Percentiles rank a stretch among this genome's conserved stretches.
phyloP scores from a whole-genome alignment of 2,888 invertebrate genomes.

The Catocala nupta region DNA sequence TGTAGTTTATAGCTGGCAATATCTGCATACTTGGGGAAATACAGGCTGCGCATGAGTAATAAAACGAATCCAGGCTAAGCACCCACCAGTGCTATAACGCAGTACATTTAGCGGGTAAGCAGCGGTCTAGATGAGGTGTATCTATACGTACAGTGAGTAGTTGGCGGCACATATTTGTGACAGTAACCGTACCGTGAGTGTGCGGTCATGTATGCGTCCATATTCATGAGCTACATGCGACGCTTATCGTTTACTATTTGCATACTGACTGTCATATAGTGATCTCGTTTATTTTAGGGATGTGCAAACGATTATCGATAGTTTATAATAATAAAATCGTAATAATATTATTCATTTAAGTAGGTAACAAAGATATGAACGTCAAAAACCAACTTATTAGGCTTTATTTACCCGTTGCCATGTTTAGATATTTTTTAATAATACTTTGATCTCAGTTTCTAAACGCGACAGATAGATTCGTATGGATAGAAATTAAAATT shows the following conservation, averaged over 20 bases:
- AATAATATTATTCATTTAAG: not conserved
- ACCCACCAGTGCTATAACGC: too few species aligned
- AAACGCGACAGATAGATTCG: too few species aligned
- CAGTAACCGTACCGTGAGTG: constrained; percentile 15
- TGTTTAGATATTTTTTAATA: too few species aligned
- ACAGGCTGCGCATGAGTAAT: too few species aligned
- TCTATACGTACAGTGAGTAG: not conserved
- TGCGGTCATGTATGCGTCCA: constrained; percentile 38
- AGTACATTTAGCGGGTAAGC: too few species aligned
- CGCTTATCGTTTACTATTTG: constrained; percentile 47
- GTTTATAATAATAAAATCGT: not conserved
- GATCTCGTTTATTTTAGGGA: constrained; percentile 48
- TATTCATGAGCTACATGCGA: constrained; percentile 38
- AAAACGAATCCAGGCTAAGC: too few species aligned
- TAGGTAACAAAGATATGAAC: not conserved
- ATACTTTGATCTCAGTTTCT: too few species aligned
- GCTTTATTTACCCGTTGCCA: too few species aligned
- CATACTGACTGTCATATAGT: constrained; percentile 46
- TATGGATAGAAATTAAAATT: too few species aligned
- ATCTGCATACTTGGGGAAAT: too few species aligned
- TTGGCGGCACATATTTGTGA: not conserved
- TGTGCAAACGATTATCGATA: constrained; percentile 17
- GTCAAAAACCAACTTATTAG: not conserved
- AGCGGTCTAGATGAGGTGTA: too few species aligned
- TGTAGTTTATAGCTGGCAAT: too few species aligned